These are phyloP conservation scores for Nomada fabriciana DNA, from an alignment of 2,888 invertebrate genomes.

Conservation along the genomic window DNA sequence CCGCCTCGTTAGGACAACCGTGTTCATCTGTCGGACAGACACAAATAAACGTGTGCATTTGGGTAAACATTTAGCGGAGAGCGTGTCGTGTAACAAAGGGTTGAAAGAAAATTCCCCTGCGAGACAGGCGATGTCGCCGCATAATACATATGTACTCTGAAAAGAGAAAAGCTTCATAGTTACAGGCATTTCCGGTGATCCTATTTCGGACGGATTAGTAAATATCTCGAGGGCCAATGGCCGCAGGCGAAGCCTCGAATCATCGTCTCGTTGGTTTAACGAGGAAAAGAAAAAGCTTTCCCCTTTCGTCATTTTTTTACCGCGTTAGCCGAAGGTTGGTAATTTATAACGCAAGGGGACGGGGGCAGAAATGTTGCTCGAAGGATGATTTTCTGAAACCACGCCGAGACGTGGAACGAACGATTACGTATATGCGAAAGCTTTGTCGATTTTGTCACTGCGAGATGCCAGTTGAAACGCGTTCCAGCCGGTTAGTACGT, in stretches of 20 bases:
- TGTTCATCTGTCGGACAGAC: neutral
- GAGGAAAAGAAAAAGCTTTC: neutral
- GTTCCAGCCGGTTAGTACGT: slow-evolving; percentile 74
- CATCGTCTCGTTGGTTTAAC: neutral
- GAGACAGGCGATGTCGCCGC: neutral
- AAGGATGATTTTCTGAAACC: neutral
- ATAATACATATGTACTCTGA: too few species aligned
- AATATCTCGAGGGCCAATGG: neutral
- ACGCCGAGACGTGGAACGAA: neutral
- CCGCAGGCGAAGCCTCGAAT: slow-evolving; percentile 1
- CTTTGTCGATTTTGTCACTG: slow-evolving; percentile 58
- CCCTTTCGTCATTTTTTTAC: neutral
- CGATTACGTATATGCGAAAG: slow-evolving; percentile 1
- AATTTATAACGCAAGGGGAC: slow-evolving; percentile 3
- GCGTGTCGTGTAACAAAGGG: slow-evolving; percentile 3
- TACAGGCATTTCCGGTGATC: neutral
- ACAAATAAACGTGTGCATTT: neutral
- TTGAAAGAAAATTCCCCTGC: neutral
- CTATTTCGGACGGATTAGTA: neutral
- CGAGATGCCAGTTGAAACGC: slow-evolving; percentile 65
- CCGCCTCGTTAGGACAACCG: too few species aligned
- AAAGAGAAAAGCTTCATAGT: slow-evolving; percentile 1
- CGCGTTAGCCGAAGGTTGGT: neutral
- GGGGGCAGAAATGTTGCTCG: neutral
- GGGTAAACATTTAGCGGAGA: neutral